Evolutionary conservation across 2,888 invertebrate species (phyloP), one percentile per base, ranked within the genome.

Genomic region (Synanthedon formicaeformis): DNA sequence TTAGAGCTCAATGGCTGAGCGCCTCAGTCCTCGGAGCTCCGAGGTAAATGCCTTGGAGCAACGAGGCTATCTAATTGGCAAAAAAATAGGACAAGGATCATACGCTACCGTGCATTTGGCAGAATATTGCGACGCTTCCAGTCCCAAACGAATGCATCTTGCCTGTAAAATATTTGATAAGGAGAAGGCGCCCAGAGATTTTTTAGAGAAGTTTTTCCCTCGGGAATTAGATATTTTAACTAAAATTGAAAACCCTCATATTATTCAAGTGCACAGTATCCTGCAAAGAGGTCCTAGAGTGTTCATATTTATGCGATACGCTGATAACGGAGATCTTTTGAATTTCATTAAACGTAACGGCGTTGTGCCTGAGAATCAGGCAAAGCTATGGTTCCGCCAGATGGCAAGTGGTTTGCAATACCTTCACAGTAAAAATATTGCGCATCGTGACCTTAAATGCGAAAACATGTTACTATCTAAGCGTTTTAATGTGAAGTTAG

Each of bases 161-260:
- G 96, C 95, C 23, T 96, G 95, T 79, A 97, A 97, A 81, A 94
- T 97, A 70, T 96, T 97, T 69, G 95, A 96, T 73, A 95, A 95
- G 71, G 92, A 92, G 63, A 94, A 94, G 79, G 96, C 96, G 50
- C 96, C 96, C 8, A 88, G 90, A 56, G 96, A 97, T 85, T 97
- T 96, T 85, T 90, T 96, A 65, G 93, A 94, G 62, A 96, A 96
- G 82, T 98, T 98, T 84, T 94, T 97, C 68, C 97, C 97, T 34
- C 91, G 97, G 56, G 97, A 98, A 88, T 89, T 97, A 62, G 94
- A 96, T 64, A 96, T 97, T 62, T 82, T 97, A 56, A 95, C 94
- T 27, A 93, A 94, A 78, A 93, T 98, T 60, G 93, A 96, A 75
- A 96, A 97, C 81, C 94, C 95, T 6, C 94, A 97, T 71, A 93